These are phyloP conservation scores for Martes martes DNA, from an alignment of 2,113 vertebrate species.

Conservation along the genomic window DNA sequence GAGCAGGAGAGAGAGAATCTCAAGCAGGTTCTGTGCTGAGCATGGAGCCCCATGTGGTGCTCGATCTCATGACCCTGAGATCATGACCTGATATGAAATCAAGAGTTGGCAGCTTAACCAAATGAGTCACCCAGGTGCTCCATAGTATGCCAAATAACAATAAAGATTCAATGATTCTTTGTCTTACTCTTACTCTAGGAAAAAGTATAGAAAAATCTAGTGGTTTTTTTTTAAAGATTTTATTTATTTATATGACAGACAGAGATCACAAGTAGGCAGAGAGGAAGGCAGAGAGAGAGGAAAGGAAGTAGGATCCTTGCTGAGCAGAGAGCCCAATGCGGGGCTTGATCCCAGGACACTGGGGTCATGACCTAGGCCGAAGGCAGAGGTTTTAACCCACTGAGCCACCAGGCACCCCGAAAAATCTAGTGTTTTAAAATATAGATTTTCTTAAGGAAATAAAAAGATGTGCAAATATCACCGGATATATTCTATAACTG, in stretches of 20 bases:
- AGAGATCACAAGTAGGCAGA: too few relatives aligned
- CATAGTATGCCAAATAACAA: neutral
- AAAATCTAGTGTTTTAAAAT: neutral
- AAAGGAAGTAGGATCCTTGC: too few relatives aligned
- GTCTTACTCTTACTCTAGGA: neutral
- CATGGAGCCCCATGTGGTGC: neutral
- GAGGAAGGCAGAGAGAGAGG: too few relatives aligned
- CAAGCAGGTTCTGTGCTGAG: neutral
- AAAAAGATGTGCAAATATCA: neutral
- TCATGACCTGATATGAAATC: neutral
- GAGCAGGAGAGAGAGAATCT: neutral
- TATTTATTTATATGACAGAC: too few relatives aligned
- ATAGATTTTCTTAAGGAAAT: slow-evolving; percentile 21
- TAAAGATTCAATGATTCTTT: neutral
- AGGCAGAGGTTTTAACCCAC: too few relatives aligned
- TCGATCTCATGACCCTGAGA: neutral
- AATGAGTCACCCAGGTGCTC: neutral
- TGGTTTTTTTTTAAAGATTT: neutral
- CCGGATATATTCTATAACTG: neutral
- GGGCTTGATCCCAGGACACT: too few relatives aligned
- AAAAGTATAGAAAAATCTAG: neutral
- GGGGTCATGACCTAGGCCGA: too few relatives aligned
- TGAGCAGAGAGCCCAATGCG: too few relatives aligned
- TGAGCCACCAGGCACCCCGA: too few relatives aligned
- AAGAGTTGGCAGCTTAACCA: neutral